Base-by-base conservation (phyloP, 2,113 vertebrate species). In the Oreochromis tanganicae region DNA sequence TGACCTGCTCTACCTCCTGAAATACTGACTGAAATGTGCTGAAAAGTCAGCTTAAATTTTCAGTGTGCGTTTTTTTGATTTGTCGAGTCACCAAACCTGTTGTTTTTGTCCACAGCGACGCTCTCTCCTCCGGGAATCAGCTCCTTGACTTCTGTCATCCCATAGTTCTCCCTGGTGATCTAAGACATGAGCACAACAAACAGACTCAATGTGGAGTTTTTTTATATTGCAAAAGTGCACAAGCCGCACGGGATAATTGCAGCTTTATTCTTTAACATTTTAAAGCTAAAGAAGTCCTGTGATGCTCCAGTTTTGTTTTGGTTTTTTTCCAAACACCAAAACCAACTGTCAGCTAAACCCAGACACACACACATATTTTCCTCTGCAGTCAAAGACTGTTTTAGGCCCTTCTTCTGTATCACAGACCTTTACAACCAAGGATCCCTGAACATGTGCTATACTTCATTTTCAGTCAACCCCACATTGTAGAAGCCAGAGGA, bases 141-240 rank as follows among this genome's bases (percentile, higher is more conserved):
- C 86, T 98, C 97, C 95, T 97, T 99, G 59, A 98, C 96, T 81
- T 99, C 97, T 1, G 96, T 96, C 87, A 99, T 94, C 7, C 99
- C 98, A 8, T 99, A 99, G 94, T 97, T 98, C 91, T 99, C 98
- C 85, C 98, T 97, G 90, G 97, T 98, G 89, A 99, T 98, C 99
- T 99, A 79, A 9, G 78, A 85, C n/a, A 19, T 3, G 56, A 80
- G 86, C n/a, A 86, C 57, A 88, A 38, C 32, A 36, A 41, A 86
- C 7, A 17, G 17, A 32, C 17, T 48, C 29, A 80, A 7, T 17
- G 21, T 36, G 36, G 27, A 50, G 13, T 10, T 55, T 38, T 54
- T 78, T 50, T 7, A 78, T 27, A 32, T 78, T 19, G 24, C 16
- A 75, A 11, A 78, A 50, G 27, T 50, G 6, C 16, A 50, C 38